Evolutionary conservation across 2,797 vertebrate genomes (phyloP), one percentile per base, ranked within the genome.

Genomic region (Intellagama lesueurii): DNA sequence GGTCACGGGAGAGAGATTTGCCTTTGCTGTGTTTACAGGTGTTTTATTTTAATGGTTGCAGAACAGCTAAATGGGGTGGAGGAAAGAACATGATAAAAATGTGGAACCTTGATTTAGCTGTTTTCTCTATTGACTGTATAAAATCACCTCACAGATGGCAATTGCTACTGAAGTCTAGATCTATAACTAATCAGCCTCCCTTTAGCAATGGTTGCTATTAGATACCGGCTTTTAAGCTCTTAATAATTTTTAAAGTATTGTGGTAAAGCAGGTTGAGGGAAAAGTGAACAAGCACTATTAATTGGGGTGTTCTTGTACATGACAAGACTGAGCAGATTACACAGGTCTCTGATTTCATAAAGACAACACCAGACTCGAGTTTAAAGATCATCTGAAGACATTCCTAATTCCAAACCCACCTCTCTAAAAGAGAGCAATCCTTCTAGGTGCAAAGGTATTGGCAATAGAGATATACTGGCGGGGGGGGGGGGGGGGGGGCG

Each of bases 131-230:
- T 52, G 76, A 72, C 14, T 69, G 44, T 80, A 80, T 87, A 81
- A 49, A 30, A 72, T 81, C 35, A 60, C 47, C 68, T 72, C 49
- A 72, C 47, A 72, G 78, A 87, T 40, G 68, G 66, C 7, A 72
- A 28, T 72, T 22, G 68, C 56, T 56, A 70, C 66, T 72, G 56
- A 81, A 87, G 32, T 56, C 66, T 56, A 87, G 56, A 87, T 70
- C 68, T 72, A 40, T 81, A 87, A 72, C 44, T 81, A 87, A 81
- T 81, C 77, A 81, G 14, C 47, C 56, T 72, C 49, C 70, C 66
- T 56, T 81, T 72, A 87, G 69, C 77, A 72, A 80, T 56, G 47
- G 86, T 80, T 81, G 77, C 47, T 81, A 72, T 81, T 87, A 80
- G 86, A 87, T 35, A 81, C 78, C 47, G 56, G n/a, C 76, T 70